Conservation (phyloP, 2,113 vertebrate species). For the Machaerirhynchus nigripectus region DNA sequence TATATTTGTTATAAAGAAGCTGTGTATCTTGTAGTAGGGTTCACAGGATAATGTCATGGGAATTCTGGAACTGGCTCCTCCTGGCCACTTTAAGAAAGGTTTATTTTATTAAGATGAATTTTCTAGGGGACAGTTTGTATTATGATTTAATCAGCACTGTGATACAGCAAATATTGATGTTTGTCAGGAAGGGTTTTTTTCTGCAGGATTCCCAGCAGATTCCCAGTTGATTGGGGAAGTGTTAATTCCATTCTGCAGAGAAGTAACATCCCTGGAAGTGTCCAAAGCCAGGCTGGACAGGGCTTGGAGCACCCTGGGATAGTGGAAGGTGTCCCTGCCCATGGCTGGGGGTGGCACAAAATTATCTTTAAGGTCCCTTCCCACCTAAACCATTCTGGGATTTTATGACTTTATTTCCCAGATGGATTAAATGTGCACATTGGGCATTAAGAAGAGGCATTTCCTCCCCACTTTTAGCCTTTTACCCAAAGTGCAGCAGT, state of each 20-base stretch:
- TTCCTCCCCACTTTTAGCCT: not conserved
- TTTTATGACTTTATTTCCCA: not conserved
- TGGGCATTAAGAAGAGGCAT: not conserved
- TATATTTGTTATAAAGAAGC: not conserved
- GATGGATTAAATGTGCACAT: not conserved
- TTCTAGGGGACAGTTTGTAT: not conserved
- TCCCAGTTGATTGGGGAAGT: not conserved
- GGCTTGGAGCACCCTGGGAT: not conserved
- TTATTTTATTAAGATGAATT: not conserved
- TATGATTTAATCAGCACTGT: not conserved
- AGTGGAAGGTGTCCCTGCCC: not conserved
- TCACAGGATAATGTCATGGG: not conserved
- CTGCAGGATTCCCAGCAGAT: not conserved
- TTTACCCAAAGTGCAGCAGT: not conserved
- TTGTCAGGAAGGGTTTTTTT: not conserved
- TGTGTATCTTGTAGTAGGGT: not conserved
- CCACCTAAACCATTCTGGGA: not conserved
- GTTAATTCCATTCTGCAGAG: not conserved
- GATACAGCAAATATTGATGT: not conserved
- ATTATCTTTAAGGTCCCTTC: not conserved
- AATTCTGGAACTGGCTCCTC: not conserved
- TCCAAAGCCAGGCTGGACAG: accelerated
- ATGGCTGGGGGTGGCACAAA: not conserved
- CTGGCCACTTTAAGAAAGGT: not conserved
- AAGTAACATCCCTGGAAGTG: not conserved